phyloP scores from a whole-genome alignment of 2,113 vertebrate genomes.

The Beaufortia kweichowensis region DNA sequence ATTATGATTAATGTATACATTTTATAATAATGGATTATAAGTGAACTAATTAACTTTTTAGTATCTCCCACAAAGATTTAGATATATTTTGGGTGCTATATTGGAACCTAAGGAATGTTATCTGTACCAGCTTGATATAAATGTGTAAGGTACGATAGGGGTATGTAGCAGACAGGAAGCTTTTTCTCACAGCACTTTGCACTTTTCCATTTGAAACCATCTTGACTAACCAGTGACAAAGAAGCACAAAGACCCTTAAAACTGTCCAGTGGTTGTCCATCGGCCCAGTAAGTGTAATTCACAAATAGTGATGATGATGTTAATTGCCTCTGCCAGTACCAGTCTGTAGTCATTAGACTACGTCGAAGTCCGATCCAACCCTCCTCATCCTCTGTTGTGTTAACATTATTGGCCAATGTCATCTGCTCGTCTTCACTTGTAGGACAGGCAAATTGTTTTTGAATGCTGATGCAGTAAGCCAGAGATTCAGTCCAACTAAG shows the following conservation, averaged over 20 bases:
- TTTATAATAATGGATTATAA: neutral
- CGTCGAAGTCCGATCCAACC: constrained; percentile 27
- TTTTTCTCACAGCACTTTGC: constrained; percentile 6
- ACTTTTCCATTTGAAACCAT: constrained; percentile 16
- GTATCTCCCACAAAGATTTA: neutral
- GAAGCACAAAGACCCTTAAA: neutral
- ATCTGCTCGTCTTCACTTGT: neutral
- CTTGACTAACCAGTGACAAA: neutral
- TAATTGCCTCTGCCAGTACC: constrained; percentile 20
- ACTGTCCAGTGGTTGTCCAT: neutral
- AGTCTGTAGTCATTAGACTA: constrained; percentile 23
- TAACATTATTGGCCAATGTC: neutral
- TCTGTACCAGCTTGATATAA: no score
- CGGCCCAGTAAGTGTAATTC: neutral
- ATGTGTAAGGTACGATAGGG: neutral
- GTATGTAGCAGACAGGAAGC: constrained; percentile 21
- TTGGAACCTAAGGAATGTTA: neutral
- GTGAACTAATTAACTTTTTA: neutral
- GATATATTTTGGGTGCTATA: neutral
- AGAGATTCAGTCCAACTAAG: neutral
- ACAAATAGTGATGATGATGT: neutral
- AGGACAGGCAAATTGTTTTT: constrained; percentile 11
- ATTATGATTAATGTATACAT: neutral
- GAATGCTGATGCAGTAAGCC: neutral
- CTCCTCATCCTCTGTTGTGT: neutral